These are phyloP conservation scores for Drosophila aff. DNA, from an alignment of 1,140 invertebrate species.

Conservation along the genomic window DNA sequence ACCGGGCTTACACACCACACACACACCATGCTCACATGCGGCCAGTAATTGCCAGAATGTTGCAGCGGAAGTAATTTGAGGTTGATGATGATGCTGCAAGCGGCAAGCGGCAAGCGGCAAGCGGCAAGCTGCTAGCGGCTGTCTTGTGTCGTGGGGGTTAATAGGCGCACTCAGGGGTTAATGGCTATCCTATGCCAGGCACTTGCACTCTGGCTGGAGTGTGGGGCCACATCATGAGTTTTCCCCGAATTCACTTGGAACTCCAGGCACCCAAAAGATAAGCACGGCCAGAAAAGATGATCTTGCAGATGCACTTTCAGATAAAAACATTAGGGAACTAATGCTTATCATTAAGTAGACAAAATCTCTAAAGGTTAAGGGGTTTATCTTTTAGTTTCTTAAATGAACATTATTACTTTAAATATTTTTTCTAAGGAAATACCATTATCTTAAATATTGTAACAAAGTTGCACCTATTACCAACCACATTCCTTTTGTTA, in stretches of 20 bases:
- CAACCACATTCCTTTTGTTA: not conserved
- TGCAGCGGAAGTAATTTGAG: conserved; percentile 83
- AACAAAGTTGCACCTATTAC: not conserved
- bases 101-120: not conserved
- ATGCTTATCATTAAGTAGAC: not conserved
- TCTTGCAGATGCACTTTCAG: not conserved
- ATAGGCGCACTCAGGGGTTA: conserved; percentile 68
- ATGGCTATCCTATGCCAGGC: conserved; percentile 56
- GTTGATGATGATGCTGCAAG: conserved; percentile 62
- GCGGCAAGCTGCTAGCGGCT: conserved; percentile 16
- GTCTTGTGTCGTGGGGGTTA: conserved; percentile 54
- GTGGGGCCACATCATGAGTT: conserved; percentile 14
- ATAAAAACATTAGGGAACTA: not conserved
- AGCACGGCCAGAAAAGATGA: conserved; percentile 1
- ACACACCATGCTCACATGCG: conserved; percentile 5
- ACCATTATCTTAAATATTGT: not conserved
- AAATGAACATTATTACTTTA: too few species aligned
- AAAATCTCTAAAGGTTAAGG: not conserved
- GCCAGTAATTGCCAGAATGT: conserved; percentile 71
- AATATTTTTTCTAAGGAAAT: not conserved
- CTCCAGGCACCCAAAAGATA: not conserved
- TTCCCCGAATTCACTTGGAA: conserved; percentile 30
- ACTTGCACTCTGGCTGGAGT: conserved; percentile 37
- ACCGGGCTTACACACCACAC: conserved; percentile 13
- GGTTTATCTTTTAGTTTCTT: not conserved